Evolutionary conservation across 2,888 invertebrate genomes (phyloP).

Genomic region (Aporophyla lueneburgensis): DNA sequence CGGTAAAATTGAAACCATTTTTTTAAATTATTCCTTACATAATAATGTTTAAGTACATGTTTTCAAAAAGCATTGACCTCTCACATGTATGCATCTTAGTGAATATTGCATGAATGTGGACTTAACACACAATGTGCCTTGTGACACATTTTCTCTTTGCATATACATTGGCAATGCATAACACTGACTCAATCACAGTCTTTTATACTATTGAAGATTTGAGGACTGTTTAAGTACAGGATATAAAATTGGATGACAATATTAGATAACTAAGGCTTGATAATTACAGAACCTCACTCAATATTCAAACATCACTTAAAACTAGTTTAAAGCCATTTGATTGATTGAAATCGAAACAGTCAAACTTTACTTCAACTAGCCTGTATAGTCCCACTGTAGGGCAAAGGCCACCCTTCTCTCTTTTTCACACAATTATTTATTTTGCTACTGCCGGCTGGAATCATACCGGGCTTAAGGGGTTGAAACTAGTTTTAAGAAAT

Average conservation of each 20-base stretch:
- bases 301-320: neutral
- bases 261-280: neutral
- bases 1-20: neutral
- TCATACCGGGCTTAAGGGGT: neutral
- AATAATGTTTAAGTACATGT: neutral
- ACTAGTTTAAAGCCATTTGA: neutral
- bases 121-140: constrained; percentile 49
- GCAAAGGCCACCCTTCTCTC: neutral
- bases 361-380: neutral
- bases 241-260: neutral
- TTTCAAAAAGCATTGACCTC: constrained; percentile 27
- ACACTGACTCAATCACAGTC: constrained; percentile 12
- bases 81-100: constrained; percentile 18
- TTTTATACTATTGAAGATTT: constrained; percentile 7
- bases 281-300: neutral
- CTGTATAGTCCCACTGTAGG: neutral
- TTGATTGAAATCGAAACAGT: neutral
- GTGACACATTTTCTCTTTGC: constrained; percentile 42
- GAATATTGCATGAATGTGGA: constrained; percentile 44
- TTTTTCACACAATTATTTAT: neutral
- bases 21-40: neutral
- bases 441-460: neutral
- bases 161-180: constrained; percentile 39
- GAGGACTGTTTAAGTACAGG: neutral
- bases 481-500: neutral